Evolutionary conservation across 2,888 invertebrate species (phyloP), one percentile per base, ranked within the genome.

Genomic region (Yponomeuta cagnagella): DNA sequence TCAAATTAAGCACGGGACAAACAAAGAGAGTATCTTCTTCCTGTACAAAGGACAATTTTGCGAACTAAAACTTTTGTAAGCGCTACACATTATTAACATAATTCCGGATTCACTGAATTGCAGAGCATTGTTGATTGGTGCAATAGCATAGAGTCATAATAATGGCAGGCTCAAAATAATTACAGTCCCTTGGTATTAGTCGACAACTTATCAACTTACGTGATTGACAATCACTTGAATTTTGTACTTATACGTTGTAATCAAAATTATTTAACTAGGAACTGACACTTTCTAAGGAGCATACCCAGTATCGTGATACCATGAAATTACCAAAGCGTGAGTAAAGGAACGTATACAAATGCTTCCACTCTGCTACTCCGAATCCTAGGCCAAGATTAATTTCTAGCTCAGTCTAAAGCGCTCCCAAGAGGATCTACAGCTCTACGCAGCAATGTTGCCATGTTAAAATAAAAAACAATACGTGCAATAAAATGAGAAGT

Each of bases 301-400:
- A 58, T 58, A 58, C 52, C 52, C 52, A 58, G 12, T 58, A 15
- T 58, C 52, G 52, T 58, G 15, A 58, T 12, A 58, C 33, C 65
- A 65, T 31, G 23, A 65, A 65, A 65, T 65, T 65, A 65, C 31
- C 65, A 30, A 30, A 65, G 31, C 30, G 31, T 6, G 33, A 23
- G 10, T 65, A 65, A 65, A 10, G 33, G 33, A 65, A 65, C 65
- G 65, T 65, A 31, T 30, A 65, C 65, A 33, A 65, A 65, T 65
- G 65, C 33, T 33, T 65, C 33, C 65, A 65, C 65, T 65, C 65
- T 12, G 63, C 63, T 23, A 63, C 23, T 63, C 63, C 23, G 23
- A 65, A 65, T 23, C 31, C 65, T 65, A 65, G 65, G 33, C 65
- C 30, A 65, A 65, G 65, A 65, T 65, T 65, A 65, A 65, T 65